These are phyloP conservation scores for Brachionichthys hirsutus DNA, from an alignment of 2,113 vertebrate genomes.

Conservation along the genomic window DNA sequence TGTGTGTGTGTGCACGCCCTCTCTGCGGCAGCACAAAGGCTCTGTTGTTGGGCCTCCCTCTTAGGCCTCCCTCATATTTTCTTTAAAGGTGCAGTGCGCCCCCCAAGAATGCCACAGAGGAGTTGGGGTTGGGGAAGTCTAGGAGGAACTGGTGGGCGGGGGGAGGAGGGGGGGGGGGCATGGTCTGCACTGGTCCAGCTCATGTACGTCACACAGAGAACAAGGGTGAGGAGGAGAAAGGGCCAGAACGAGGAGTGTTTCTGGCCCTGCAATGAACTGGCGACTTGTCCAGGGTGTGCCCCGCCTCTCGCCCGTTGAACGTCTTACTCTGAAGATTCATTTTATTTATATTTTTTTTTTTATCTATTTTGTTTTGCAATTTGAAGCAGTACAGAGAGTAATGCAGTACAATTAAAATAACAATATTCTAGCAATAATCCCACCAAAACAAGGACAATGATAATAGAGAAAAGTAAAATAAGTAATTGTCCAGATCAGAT, in stretches of 20 bases:
- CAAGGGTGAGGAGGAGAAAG: constrained; percentile 53
- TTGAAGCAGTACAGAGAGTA: too few relatives aligned
- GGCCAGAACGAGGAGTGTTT: constrained; percentile 52
- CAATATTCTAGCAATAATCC: too few relatives aligned
- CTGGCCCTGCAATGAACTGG: too few relatives aligned
- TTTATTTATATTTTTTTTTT: too few relatives aligned
- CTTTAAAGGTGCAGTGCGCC: constrained; percentile 83
- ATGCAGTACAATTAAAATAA: too few relatives aligned
- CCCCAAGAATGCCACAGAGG: constrained; percentile 70
- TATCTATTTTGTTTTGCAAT: too few relatives aligned
- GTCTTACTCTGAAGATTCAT: too few relatives aligned
- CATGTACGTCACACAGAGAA: constrained; percentile 51
- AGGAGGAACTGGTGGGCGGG: constrained; percentile 48
- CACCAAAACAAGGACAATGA: too few relatives aligned
- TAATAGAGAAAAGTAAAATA: too few relatives aligned
- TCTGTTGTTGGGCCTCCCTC: constrained; percentile 80
- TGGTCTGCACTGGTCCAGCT: constrained; percentile 56
- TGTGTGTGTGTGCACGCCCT: constrained; percentile 22
- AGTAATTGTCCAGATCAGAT: too few relatives aligned
- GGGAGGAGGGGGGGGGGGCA: constrained; percentile 12
- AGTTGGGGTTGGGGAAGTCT: constrained; percentile 42
- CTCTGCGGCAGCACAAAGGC: constrained; percentile 77
- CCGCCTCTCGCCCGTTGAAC: too few relatives aligned
- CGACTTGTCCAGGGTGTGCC: too few relatives aligned
- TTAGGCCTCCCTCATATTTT: constrained; percentile 79